Base-by-base conservation (phyloP, 1,140 invertebrate genomes). In the Trypoxylus dichotomus region DNA sequence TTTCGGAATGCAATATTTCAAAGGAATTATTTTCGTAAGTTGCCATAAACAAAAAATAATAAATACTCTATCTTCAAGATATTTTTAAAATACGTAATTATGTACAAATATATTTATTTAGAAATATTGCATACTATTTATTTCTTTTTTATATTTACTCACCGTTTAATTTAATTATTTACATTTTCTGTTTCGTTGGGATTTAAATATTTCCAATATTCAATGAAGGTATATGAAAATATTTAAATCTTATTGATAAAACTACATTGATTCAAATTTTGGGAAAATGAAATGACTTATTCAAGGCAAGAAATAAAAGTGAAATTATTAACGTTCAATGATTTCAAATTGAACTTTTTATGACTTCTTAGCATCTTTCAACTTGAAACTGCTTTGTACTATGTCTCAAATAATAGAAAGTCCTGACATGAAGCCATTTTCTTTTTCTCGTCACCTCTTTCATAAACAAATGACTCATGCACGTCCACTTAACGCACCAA, bases 131-230 rank as follows among this genome's bases (percentile, higher is more conserved):
- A 82, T 84, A 76, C n/a, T 74, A 10, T 41, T 43, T 24, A 24
- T 74, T 74, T 74, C 8, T 74, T 74, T 74, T 74, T 74, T 37
- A n/a, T n/a, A 74, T 37, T 74, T 74, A 37, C 24, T 19, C 15
- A 74, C 41, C 72, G 37, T 41, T 42, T 42, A 41, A 42, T 74
- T 74, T 74, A 68, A 29, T 68, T 81, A 81, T 84, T 58, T 83
- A 84, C 82, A 83, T 41, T 72, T 60, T 68, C 13, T 13, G 25
- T 68, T 68, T 68, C 11, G 24, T 10, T 10, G 21, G 13, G 83
- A 83, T 79, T 84, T 83, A 80, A 80, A 83, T 83, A 83, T 82
- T 82, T 81, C 82, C 82, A 83, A 82, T 72, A 32, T 41, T 29
- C 27, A 25, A 71, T 80, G 0, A 8, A 5, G 0, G 10, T 37